Evolutionary conservation across 2,113 vertebrate species (phyloP).

Genomic region (Vireo altiloquus): DNA sequence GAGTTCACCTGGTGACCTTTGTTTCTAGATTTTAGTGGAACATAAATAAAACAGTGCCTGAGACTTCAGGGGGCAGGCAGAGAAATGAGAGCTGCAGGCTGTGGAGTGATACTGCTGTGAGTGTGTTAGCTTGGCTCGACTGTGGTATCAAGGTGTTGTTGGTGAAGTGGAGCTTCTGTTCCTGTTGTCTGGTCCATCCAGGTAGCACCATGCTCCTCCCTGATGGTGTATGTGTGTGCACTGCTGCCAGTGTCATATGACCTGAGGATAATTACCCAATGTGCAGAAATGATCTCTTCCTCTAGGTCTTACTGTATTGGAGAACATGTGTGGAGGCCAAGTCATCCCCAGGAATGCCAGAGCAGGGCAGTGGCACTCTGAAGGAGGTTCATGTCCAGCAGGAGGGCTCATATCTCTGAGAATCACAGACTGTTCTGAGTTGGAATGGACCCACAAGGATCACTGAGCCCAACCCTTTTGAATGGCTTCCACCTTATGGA

Average conservation of each 20-base stretch:
- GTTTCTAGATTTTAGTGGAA: not conserved
- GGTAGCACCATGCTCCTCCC: not conserved
- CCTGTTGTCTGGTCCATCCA: accelerated
- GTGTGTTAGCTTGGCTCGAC: accelerated
- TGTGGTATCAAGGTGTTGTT: accelerated
- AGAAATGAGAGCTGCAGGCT: not conserved
- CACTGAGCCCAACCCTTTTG: not conserved
- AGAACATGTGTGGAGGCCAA: not conserved
- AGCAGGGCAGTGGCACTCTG: not conserved
- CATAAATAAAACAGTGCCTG: not conserved
- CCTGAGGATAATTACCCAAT: not conserved
- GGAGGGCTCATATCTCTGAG: not conserved
- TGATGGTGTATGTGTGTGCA: accelerated
- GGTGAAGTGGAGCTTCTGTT: not conserved
- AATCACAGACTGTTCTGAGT: not conserved
- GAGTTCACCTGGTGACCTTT: not conserved
- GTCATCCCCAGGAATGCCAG: not conserved
- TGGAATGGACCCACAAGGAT: not conserved
- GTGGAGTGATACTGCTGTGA: not conserved
- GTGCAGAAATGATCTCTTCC: not conserved
- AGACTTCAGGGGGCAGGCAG: not conserved
- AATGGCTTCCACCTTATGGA: not conserved
- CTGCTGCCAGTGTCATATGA: accelerated
- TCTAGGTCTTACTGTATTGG: not conserved
- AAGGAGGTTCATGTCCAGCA: not conserved